Evolutionary conservation across 1,140 invertebrate genomes (phyloP).

Genomic region (Leptopilina boulardi): DNA sequence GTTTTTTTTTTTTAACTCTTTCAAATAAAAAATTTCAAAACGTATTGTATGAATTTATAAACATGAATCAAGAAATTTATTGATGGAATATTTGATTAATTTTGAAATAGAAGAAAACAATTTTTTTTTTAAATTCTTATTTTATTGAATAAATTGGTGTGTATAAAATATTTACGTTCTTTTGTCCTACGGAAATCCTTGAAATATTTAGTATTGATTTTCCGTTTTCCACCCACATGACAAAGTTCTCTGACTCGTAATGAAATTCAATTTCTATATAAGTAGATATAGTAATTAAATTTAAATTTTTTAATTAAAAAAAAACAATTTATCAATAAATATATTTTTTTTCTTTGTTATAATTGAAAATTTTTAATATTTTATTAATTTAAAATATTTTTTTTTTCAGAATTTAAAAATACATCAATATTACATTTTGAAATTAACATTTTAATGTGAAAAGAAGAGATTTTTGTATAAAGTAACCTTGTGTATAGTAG

Average conservation of each 20-base stretch:
- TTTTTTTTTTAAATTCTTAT: too few relatives aligned
- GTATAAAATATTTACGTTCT: not conserved
- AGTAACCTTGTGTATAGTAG: not conserved
- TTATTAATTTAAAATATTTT: not conserved
- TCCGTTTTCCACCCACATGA: slow-evolving; percentile 13
- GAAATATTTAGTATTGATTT: slow-evolving; percentile 1
- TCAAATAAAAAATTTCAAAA: too few relatives aligned
- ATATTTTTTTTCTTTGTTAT: too few relatives aligned
- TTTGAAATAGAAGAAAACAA: too few relatives aligned
- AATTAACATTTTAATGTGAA: not conserved
- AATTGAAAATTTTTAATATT: too few relatives aligned
- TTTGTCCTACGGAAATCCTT: not conserved
- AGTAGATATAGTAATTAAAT: not conserved
- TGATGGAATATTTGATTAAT: too few relatives aligned
- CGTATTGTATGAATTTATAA: too few relatives aligned
- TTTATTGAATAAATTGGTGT: not conserved
- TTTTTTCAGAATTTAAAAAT: not conserved
- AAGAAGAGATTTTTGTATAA: not conserved
- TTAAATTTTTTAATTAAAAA: not conserved
- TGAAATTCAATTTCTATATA: slow-evolving; percentile 8
- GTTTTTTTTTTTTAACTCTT: too few relatives aligned
- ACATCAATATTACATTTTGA: not conserved
- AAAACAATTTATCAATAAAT: too few relatives aligned
- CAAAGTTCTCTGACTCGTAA: not conserved
- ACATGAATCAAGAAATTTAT: too few relatives aligned